Conservation (phyloP, 2,888 invertebrate genomes). For the Tigriopus californicus region DNA sequence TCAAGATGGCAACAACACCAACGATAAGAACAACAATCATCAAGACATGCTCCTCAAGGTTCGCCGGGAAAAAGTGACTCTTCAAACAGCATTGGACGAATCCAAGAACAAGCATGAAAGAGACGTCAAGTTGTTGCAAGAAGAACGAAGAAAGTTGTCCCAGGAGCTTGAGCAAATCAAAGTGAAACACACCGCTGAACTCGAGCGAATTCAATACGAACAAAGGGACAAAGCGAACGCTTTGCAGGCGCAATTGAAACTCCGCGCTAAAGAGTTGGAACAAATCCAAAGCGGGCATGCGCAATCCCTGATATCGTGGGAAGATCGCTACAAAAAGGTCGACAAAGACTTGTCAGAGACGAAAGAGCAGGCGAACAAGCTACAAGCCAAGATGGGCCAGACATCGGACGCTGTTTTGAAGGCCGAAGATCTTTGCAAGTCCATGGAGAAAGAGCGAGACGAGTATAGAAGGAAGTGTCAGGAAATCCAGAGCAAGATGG, state of each 20-base stretch:
- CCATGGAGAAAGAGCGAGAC: conserved; percentile 1
- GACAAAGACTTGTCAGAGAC: background rate
- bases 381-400: conserved; percentile 4
- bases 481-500: background rate
- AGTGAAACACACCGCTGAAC: background rate
- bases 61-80: background rate
- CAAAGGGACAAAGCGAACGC: background rate
- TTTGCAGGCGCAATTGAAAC: background rate
- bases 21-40: background rate
- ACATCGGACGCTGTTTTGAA: background rate
- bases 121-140: background rate
- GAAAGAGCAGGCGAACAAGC: background rate
- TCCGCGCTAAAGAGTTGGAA: background rate
- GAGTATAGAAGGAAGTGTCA: background rate
- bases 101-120: background rate
- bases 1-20: background rate
- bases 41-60: background rate
- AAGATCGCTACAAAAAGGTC: background rate
- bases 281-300: background rate
- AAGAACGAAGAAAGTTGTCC: background rate
- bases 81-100: background rate
- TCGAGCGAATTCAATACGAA: background rate
- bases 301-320: background rate
- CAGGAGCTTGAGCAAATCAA: background rate
- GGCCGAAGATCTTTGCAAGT: background rate